Conservation (phyloP, 35 echinoderm and acorn worm genomes). For the Ophiothrix spiculata region DNA sequence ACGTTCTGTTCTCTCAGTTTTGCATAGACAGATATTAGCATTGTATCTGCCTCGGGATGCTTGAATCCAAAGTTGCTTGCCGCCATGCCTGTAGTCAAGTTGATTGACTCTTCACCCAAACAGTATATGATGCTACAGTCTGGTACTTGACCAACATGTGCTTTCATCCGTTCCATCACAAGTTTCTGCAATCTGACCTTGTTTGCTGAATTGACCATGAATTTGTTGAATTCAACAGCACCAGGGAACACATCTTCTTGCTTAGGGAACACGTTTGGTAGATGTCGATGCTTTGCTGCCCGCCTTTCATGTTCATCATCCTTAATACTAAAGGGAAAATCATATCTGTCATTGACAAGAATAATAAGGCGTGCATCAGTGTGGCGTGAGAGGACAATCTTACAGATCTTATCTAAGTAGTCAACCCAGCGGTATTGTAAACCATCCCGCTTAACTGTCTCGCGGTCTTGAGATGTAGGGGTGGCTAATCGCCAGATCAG, state of each 20-base stretch:
- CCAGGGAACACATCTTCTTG: constrained; percentile 25
- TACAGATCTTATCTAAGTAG: constrained; percentile 21
- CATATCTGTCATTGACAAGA: constrained; percentile 46
- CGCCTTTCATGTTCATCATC: constrained; percentile 7
- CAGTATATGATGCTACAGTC: constrained; percentile 31
- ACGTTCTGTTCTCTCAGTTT: neutral
- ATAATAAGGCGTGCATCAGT: constrained; percentile 30
- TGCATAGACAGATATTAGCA: constrained; percentile 2
- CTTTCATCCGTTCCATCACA: constrained; percentile 22
- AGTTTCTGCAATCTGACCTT: constrained; percentile 50
- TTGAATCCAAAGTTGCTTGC: constrained; percentile 11
- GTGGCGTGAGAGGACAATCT: constrained; percentile 26
- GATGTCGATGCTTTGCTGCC: neutral
- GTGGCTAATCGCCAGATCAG: constrained; percentile 40
- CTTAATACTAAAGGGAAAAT: constrained; percentile 33
- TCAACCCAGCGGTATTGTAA: constrained; percentile 22
- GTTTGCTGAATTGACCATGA: constrained; percentile 27
- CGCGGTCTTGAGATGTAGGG: constrained; percentile 33
- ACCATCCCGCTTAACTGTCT: constrained; percentile 17
- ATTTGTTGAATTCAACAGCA: constrained; percentile 31
- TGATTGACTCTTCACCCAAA: constrained; percentile 16
- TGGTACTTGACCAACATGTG: neutral
- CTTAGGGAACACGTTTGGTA: constrained; percentile 33
- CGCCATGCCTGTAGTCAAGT: constrained; percentile 13
- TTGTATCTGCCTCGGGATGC: constrained; percentile 48